Conservation (phyloP, 2,888 invertebrate genomes). For the Anthophora plumipes region DNA sequence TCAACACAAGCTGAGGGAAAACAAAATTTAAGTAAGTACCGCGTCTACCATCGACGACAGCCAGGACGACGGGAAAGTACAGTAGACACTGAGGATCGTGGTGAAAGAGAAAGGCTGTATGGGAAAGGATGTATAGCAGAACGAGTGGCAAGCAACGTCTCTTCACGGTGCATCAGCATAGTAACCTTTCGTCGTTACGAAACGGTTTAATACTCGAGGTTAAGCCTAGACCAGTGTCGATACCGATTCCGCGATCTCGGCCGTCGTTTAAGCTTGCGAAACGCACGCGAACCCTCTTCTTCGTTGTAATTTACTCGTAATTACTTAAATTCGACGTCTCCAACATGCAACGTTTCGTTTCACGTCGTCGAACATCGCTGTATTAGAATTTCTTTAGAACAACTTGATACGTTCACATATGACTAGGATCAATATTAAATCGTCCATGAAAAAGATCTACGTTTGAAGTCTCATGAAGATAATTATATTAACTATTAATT, state of each 20-base stretch:
- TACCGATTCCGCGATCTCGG: slow-evolving; percentile 44
- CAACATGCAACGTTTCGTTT: not conserved
- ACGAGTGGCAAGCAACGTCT: slow-evolving; percentile 42
- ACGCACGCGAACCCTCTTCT: slow-evolving; percentile 1
- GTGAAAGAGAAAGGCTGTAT: slow-evolving; percentile 70
- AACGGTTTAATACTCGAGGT: slow-evolving; percentile 61
- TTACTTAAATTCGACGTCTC: slow-evolving; percentile 21
- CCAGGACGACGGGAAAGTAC: slow-evolving; percentile 45
- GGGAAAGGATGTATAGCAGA: slow-evolving; percentile 69
- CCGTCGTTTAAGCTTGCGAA: slow-evolving; percentile 28
- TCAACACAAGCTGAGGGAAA: too few species aligned
- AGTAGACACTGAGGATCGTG: slow-evolving; percentile 13
- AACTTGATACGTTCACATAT: not conserved
- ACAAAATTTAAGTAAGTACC: not conserved
- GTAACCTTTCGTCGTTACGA: slow-evolving; percentile 71
- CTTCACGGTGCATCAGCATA: slow-evolving; percentile 61
- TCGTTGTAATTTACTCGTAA: slow-evolving; percentile 20
- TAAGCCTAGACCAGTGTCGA: slow-evolving; percentile 33
- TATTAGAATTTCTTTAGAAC: slow-evolving; percentile 18
- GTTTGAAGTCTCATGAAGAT: too few species aligned
- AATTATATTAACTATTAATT: too few species aligned
- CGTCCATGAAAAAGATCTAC: too few species aligned
- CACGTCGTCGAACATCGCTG: not conserved
- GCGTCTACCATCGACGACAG: not conserved
- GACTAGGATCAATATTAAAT: too few species aligned